These are phyloP conservation scores for Misgurnus mizolepis DNA, from an alignment of 2,113 vertebrate genomes.

Conservation along the genomic window DNA sequence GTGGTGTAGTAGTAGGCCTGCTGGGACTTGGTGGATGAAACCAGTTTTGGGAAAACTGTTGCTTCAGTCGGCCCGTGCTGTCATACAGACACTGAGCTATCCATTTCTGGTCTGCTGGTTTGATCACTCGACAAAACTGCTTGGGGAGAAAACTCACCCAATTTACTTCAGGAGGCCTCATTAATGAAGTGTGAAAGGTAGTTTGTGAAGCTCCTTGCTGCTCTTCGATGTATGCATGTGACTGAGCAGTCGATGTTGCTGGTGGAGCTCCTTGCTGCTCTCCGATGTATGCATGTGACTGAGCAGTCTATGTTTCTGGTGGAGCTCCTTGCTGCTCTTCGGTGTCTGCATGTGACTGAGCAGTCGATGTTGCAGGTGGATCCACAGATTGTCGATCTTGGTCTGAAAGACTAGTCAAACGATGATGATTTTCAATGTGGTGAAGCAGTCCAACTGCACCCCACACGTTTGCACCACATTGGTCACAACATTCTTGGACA, in stretches of 20 bases:
- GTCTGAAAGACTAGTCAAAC: background rate
- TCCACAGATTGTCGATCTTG: background rate
- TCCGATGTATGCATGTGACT: background rate
- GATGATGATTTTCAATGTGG: conserved; percentile 11
- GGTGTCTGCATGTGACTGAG: no score
- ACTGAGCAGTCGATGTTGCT: no score
- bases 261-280: background rate
- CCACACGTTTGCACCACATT: conserved; percentile 27
- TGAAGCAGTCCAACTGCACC: conserved; percentile 6
- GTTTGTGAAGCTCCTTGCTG: background rate
- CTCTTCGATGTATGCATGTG: background rate
- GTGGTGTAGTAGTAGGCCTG: conserved; percentile 3
- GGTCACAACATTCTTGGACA: background rate
- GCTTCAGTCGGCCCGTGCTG: conserved; percentile 3
- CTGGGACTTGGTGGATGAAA: conserved; percentile 27
- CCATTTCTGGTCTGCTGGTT: conserved; percentile 40
- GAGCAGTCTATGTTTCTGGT: background rate
- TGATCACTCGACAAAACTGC: conserved; percentile 17
- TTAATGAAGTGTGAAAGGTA: background rate
- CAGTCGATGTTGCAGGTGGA: background rate
- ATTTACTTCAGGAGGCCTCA: conserved; percentile 18
- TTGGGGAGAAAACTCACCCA: conserved; percentile 43
- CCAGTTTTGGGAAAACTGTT: conserved; percentile 19
- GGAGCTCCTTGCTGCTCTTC: background rate
- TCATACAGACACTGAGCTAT: conserved; percentile 32